These are phyloP conservation scores for Clavelina lepadiformis DNA, from an alignment of 23 tunicate species.

Conservation along the genomic window DNA sequence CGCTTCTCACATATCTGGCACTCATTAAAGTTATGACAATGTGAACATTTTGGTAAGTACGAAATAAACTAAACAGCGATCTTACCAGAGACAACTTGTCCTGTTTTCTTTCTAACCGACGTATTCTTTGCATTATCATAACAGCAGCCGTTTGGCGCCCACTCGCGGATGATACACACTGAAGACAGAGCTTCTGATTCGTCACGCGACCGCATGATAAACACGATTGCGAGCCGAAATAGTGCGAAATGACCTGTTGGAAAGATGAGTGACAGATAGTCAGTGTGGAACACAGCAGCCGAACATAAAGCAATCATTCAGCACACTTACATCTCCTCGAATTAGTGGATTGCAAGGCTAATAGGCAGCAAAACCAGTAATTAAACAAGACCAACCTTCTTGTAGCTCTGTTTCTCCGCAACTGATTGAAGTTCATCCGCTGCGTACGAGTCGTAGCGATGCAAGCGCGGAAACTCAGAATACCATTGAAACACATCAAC, in stretches of 20 bases:
- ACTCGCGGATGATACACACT: not conserved
- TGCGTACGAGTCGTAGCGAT: not conserved
- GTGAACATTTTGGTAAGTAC: slow-evolving; percentile 3
- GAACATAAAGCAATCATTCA: no score
- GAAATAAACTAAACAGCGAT: not conserved
- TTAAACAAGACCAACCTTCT: slow-evolving; percentile 3
- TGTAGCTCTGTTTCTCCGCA: not conserved
- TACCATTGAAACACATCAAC: slow-evolving; percentile 78
- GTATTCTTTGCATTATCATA: not conserved
- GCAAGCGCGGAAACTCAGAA: slow-evolving; percentile 43
- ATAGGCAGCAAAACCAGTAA: no score
- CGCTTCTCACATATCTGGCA: no score
- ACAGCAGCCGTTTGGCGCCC: slow-evolving; percentile 3
- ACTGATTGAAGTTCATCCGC: no score
- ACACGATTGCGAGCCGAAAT: slow-evolving; percentile 69
- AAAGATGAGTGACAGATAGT: no score
- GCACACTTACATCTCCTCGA: no score
- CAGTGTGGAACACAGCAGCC: no score
- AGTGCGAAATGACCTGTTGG: slow-evolving; percentile 72
- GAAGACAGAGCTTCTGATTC: not conserved
- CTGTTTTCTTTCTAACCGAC: not conserved
- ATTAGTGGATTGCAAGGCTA: no score
- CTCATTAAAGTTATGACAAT: no score
- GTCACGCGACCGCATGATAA: slow-evolving; percentile 22
- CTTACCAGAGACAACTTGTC: not conserved